These are phyloP conservation scores for Caranx melampygus DNA, from an alignment of 2,113 vertebrate genomes.

Conservation along the genomic window DNA sequence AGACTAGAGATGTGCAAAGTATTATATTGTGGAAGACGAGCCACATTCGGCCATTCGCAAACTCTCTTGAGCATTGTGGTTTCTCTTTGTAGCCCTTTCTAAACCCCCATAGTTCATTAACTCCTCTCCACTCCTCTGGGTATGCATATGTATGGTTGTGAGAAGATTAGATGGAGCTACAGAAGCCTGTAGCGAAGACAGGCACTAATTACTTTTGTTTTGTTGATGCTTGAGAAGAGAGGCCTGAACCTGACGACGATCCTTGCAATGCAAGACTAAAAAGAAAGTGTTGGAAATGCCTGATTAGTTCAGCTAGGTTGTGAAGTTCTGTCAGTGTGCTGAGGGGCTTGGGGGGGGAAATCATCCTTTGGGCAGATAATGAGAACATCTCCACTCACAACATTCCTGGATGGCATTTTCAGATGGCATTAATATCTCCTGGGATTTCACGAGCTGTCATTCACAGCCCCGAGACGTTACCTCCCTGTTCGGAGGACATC, in stretches of 20 bases:
- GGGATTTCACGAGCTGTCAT: conserved; percentile 32
- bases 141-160: conserved; percentile 27
- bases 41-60: conserved; percentile 35
- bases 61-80: conserved; percentile 30
- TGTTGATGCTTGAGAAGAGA: conserved; percentile 46
- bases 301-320: conserved; percentile 57
- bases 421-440: conserved; percentile 28
- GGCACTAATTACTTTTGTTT: conserved; percentile 73
- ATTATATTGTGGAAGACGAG: conserved; percentile 54
- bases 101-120: conserved; percentile 61
- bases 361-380: conserved; percentile 41
- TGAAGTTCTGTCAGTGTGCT: conserved; percentile 49
- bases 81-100: conserved; percentile 49
- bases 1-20: conserved; percentile 35
- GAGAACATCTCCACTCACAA: conserved; percentile 36
- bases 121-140: conserved; percentile 50
- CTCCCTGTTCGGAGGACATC: conserved; percentile 14
- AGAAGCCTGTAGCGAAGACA: conserved; percentile 46
- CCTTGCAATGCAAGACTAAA: conserved; percentile 25
- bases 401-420: neutral
- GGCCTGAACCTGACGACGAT: conserved; percentile 41
- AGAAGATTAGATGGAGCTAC: conserved; percentile 56
- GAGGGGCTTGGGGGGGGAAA: conserved; percentile 23
- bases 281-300: conserved; percentile 30
- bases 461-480: conserved; percentile 1